Percentiles rank a stretch among this genome's conserved stretches.
Conservation (phyloP, 37 sponge, comb jelly and placozoan species). For the Spongia lamella region DNA sequence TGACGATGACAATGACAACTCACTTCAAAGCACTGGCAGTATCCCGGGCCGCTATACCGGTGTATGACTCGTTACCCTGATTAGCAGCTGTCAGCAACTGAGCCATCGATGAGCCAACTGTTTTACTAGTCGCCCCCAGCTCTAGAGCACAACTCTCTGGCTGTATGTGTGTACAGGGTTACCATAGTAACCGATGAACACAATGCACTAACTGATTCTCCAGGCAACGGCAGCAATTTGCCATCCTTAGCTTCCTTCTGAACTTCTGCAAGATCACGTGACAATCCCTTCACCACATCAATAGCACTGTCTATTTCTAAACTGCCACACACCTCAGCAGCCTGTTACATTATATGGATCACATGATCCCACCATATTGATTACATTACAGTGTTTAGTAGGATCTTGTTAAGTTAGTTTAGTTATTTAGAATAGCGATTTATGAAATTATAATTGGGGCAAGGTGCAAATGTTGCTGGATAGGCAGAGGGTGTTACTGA, state of each 20-base stretch:
- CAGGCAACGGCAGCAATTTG: constrained; percentile 64
- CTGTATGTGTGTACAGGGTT: neutral
- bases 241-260: constrained; percentile 58
- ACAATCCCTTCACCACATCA: constrained; percentile 60
- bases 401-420: too few relatives aligned
- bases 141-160: constrained; percentile 85
- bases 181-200: too few relatives aligned
- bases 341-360: too few relatives aligned
- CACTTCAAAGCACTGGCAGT: constrained; percentile 86
- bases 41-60: constrained; percentile 95
- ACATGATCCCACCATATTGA: too few relatives aligned
- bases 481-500: too few relatives aligned
- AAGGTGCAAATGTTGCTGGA: too few relatives aligned
- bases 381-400: too few relatives aligned
- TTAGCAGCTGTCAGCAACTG: constrained; percentile 96
- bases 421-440: too few relatives aligned
- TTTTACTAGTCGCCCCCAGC: constrained; percentile 89
- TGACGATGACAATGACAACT: neutral
- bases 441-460: too few relatives aligned
- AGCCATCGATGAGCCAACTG: constrained; percentile 97
- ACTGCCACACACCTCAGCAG: constrained; percentile 90
- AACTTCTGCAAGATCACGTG: constrained; percentile 51
- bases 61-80: constrained; percentile 98
- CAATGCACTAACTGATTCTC: constrained; percentile 69
- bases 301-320: constrained; percentile 92